phyloP scores from a whole-genome alignment of 2,113 vertebrate species.

The Nesogale talazaci region DNA sequence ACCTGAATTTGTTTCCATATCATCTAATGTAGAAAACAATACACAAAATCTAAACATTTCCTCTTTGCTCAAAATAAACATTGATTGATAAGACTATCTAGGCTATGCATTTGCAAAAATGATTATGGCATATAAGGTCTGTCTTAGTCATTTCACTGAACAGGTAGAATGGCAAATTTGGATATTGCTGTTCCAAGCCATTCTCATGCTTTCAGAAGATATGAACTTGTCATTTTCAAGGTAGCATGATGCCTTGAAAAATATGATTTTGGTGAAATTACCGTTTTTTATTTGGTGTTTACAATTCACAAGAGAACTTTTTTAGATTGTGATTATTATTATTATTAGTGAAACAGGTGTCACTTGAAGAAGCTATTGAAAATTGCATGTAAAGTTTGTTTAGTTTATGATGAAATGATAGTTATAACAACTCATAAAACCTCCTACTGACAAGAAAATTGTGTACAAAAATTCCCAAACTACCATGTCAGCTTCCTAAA shows the following conservation, averaged over 20 bases:
- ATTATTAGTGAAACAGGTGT: conserved; percentile 84
- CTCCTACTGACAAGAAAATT: conserved; percentile 83
- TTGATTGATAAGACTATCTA: conserved; percentile 81
- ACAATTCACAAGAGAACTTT: conserved; percentile 80
- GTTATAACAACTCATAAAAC: conserved; percentile 78
- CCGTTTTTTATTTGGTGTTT: conserved; percentile 83
- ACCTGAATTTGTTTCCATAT: conserved; percentile 62
- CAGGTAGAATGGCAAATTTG: conserved; percentile 79
- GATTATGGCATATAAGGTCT: conserved; percentile 75
- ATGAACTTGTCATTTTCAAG: conserved; percentile 76
- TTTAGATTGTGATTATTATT: conserved; percentile 67
- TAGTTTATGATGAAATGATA: conserved; percentile 82
- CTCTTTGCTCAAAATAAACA: conserved; percentile 75
- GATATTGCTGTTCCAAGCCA: conserved; percentile 68
- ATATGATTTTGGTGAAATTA: conserved; percentile 84
- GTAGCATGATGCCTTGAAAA: conserved; percentile 77
- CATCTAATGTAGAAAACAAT: conserved; percentile 65
- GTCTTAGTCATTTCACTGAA: conserved; percentile 81
- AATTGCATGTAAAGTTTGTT: conserved; percentile 84
- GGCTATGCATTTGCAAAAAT: conserved; percentile 77
- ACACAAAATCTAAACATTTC: conserved; percentile 71
- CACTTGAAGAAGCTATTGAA: conserved; percentile 81
- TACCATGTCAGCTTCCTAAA: conserved; percentile 81
- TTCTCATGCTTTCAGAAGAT: conserved; percentile 81
- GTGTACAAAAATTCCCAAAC: conserved; percentile 79